Evolutionary conservation across 2,888 invertebrate species (phyloP).

Genomic region (Tachina lurida): DNA sequence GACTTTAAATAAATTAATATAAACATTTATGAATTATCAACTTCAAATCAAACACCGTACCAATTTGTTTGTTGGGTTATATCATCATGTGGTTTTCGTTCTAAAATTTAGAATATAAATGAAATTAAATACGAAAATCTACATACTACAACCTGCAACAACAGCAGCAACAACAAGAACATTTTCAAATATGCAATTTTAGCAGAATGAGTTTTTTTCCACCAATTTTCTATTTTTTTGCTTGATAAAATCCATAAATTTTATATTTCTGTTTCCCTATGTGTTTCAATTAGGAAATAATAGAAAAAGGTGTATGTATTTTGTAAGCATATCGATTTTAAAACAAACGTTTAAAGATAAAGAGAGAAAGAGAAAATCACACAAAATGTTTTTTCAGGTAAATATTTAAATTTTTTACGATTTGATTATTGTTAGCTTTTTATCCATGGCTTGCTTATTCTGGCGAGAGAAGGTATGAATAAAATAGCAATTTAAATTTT

Average conservation of each 20-base stretch:
- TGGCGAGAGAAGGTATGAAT: not conserved
- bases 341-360: constrained; percentile 4
- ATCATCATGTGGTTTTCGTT: not conserved
- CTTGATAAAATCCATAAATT: constrained; percentile 54
- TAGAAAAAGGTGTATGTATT: constrained; percentile 47
- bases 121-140: constrained; percentile 34
- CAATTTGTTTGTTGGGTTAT: not conserved
- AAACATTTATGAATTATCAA: too few relatives aligned
- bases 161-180: constrained; percentile 24
- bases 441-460: not conserved
- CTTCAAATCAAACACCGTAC: too few relatives aligned
- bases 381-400: not conserved
- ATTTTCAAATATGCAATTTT: constrained; percentile 58
- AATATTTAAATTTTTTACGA: constrained; percentile 16
- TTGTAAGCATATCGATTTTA: constrained; percentile 35
- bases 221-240: not conserved
- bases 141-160: constrained; percentile 29
- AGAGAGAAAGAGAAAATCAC: not conserved
- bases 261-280: constrained; percentile 30
- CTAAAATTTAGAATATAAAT: not conserved
- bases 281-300: constrained; percentile 59
- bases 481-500: constrained; percentile 27
- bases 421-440: constrained; percentile 16
- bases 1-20: too few relatives aligned
- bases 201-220: constrained; percentile 36